Base-by-base conservation (phyloP, 2,888 invertebrate species). In the Tyria jacobaeae region DNA sequence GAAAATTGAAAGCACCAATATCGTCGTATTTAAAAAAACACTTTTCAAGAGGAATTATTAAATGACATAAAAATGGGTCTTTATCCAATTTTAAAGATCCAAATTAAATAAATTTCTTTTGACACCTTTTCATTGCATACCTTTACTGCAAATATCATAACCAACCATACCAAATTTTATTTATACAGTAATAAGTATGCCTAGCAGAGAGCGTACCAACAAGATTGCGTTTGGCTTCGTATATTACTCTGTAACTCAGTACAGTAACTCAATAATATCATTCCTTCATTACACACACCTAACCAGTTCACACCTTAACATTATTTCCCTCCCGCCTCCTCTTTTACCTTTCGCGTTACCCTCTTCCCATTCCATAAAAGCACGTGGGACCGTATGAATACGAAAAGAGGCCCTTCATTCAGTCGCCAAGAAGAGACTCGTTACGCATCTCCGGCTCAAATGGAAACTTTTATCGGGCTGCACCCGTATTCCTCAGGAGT, bases 341-440 rank as follows among this genome's bases (percentile, higher is more conserved):
- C 52, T 61, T 54, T 0, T 72, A 27, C 21, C 70, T 78, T 73
- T 62, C 41, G 39, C 37, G 67, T 57, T 31, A 37, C 63, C 60
- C 41, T 54, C 49, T 58, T 57, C 52, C 58, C 57, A 54, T 64
- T 62, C 65, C 54, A 51, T 69, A 62, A 66, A 68, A 76, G 70
- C 75, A 79, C 81, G 76, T 75, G 81, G 80, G 78, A 85, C 82
- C 87, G 81, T 82, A 91, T 91, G 90, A 90, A 92, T 92, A 90
- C 87, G 81, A 84, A 76, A 85, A 87, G 82, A 85, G 85, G 79
- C 82, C 83, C 89, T 87, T 87, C 88, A 89, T 91, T 91, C 91
- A 90, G 76, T 70, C 71, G 57, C 78, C 78, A 80, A 85, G 84
- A 83, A 87, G 88, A 78, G 81, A 74, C 85, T 91, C 90, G 88